These are phyloP conservation scores for Trigoniulus corallinus DNA, from an alignment of 1,140 invertebrate genomes.

Conservation along the genomic window DNA sequence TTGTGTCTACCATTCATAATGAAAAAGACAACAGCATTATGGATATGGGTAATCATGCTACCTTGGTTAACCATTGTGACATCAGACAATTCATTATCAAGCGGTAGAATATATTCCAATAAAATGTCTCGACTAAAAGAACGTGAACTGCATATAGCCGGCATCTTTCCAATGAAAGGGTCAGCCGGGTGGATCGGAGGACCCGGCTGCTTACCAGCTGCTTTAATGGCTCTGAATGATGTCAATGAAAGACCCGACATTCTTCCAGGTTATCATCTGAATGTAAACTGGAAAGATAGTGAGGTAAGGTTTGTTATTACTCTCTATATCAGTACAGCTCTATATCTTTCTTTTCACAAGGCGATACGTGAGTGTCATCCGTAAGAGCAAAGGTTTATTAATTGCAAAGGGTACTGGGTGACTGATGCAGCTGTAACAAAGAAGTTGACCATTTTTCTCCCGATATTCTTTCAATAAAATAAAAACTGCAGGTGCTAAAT, in stretches of 20 bases:
- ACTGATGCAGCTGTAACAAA: too few species aligned
- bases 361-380: not conserved
- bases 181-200: constrained; percentile 91
- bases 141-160: constrained; percentile 89
- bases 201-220: constrained; percentile 84
- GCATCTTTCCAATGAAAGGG: constrained; percentile 89
- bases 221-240: constrained; percentile 84
- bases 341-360: not conserved
- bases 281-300: constrained; percentile 90
- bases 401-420: too few species aligned
- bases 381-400: not conserved
- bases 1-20: too few species aligned
- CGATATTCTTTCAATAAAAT: too few species aligned
- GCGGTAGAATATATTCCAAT: too few species aligned
- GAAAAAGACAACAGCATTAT: too few species aligned
- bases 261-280: constrained; percentile 75
- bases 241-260: constrained; percentile 81
- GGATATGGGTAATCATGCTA: too few species aligned
- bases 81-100: too few species aligned
- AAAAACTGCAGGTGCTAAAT: too few species aligned
- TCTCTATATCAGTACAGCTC: not conserved
- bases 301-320: constrained; percentile 54
- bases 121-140: too few species aligned
- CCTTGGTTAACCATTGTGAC: too few species aligned
- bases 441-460: too few species aligned